Percentiles rank a stretch among this genome's conserved stretches.
Evolutionary conservation across 2,113 vertebrate species (phyloP).

Genomic region (Camelus bactrianus): DNA sequence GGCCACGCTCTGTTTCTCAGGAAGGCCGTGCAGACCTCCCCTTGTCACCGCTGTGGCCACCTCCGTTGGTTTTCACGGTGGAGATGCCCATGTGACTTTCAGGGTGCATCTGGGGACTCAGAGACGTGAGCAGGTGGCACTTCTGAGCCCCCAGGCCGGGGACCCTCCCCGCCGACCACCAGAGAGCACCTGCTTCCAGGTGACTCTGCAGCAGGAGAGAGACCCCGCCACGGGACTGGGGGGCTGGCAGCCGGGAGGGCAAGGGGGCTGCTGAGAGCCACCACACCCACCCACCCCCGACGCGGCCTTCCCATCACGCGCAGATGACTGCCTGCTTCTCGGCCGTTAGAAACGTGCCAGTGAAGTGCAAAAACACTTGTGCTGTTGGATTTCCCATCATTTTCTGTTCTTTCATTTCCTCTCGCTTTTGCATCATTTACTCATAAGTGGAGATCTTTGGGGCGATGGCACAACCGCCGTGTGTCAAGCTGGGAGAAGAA

Average conservation of each 20-base stretch:
- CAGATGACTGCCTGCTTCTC: neutral
- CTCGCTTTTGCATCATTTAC: conserved; percentile 73
- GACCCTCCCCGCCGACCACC: too few species aligned
- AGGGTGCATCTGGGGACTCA: neutral
- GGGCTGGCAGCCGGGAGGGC: neutral
- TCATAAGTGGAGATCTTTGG: conserved; percentile 64
- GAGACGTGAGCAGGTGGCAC: neutral
- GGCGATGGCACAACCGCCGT: neutral
- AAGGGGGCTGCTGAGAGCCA: too few species aligned
- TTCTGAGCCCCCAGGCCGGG: neutral
- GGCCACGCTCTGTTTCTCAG: neutral
- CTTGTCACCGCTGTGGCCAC: neutral
- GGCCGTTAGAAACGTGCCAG: conserved; percentile 58
- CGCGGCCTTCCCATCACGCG: neutral
- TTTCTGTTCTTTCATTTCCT: conserved; percentile 57
- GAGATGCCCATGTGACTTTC: neutral
- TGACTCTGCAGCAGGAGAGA: neutral
- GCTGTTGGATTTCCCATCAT: conserved; percentile 62
- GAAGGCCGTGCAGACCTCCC: neutral
- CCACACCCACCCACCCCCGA: too few species aligned
- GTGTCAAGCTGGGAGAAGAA: neutral
- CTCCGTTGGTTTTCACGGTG: fast-evolving
- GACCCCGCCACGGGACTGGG: neutral
- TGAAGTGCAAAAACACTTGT: conserved; percentile 47
- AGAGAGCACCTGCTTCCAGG: neutral